phyloP scores from a whole-genome alignment of 2,113 vertebrate genomes.

The Montifringilla adamsi region DNA sequence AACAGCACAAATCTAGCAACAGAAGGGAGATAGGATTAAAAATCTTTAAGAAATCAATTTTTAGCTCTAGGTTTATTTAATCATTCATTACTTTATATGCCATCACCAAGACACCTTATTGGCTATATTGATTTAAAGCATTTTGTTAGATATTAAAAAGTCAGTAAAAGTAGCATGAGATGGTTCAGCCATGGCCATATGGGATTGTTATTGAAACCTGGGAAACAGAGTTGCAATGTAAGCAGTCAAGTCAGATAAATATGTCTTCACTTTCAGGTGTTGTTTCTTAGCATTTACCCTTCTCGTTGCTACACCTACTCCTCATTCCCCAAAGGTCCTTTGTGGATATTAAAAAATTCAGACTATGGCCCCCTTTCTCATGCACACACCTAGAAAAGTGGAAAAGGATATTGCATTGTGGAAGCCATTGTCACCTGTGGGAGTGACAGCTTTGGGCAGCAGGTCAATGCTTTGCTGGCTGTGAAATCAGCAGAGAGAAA shows the following conservation, averaged over 20 bases:
- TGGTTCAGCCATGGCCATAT: not conserved
- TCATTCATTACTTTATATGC: not conserved
- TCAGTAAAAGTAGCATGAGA: not conserved
- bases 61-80: constrained; percentile 15
- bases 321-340: not conserved
- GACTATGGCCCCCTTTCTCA: not conserved
- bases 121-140: not conserved
- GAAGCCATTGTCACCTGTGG: not conserved
- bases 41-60: not conserved
- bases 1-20: not conserved
- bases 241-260: not conserved
- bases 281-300: not conserved
- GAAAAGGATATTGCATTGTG: not conserved
- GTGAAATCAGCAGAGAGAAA: not conserved
- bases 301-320: not conserved
- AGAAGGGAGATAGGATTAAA: not conserved
- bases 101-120: not conserved
- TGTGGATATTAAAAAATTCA: not conserved
- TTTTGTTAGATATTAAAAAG: constrained; percentile 25
- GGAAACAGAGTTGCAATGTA: not conserved
- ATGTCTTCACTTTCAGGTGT: not conserved
- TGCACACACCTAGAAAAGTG: not conserved
- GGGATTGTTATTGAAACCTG: not conserved
- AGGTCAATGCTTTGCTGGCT: not conserved
- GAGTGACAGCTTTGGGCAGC: not conserved